Base-by-base conservation (phyloP, 2,888 invertebrate species). In the Diarsia brunnea region DNA sequence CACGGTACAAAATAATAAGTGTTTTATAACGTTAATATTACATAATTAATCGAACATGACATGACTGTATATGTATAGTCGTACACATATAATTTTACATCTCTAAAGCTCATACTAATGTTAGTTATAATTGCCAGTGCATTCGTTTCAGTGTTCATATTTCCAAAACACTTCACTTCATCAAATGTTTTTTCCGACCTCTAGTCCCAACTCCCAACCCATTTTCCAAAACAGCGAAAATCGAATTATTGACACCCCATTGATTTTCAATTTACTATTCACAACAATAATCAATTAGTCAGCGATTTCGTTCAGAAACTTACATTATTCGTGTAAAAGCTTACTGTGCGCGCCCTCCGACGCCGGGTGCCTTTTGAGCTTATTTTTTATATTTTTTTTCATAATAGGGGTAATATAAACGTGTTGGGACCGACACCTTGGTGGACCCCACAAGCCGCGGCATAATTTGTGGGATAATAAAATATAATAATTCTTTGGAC, bases 201-300 rank as follows among this genome's bases (percentile, higher is more conserved):
- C n/a, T n/a, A n/a, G n/a, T n/a, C n/a, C n/a, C n/a, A n/a, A n/a
- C n/a, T n/a, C n/a, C 55, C 24, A 72, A 60, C 16, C 81, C 89
- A 84, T 87, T 86, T 87, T 85, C 81, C 85, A 85, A 81, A 60
- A 73, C 69, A 77, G 69, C 43, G 74, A 88, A 87, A 83, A 89
- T 87, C 79, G 85, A 70, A 70, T 66, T 69, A 79, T 65, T 79
- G 65, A 87, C 90, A 89, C 92, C 93, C 93, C 91, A 92, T 93
- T 90, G 93, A 88, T 92, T 81, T 91, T 88, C 90, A 92, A 92
- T 93, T 91, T 91, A 81, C 90, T 89, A 93, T 95, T 93, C 93
- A 94, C 89, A 93, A 93, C 95, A 93, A 93, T 95, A 93, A 93
- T 95, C 94, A 95, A 95, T 96, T 96, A 96, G 94, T 95, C 95